phyloP scores from a whole-genome alignment of 2,113 vertebrate species.

The Rhynchomys soricoides region DNA sequence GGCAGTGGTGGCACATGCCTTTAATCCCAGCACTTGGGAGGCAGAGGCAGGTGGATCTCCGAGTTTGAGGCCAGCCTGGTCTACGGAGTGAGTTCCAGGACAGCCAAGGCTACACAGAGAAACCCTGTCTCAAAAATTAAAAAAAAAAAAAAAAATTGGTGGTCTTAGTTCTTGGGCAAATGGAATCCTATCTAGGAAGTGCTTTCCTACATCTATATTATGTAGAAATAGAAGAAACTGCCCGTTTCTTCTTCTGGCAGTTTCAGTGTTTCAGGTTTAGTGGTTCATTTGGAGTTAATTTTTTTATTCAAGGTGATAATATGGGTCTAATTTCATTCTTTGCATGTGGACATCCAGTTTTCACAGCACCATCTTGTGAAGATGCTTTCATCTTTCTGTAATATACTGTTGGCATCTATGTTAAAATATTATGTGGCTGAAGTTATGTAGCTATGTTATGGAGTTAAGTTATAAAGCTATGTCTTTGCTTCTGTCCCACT shows the following conservation, averaged over 20 bases:
- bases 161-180: background rate
- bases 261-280: background rate
- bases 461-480: no score
- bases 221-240: background rate
- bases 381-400: background rate
- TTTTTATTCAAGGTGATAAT: background rate
- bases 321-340: background rate
- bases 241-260: background rate
- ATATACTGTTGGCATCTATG: background rate
- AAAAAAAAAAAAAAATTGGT: no score
- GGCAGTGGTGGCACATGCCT: no score
- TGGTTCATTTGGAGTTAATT: background rate
- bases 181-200: background rate
- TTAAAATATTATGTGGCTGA: background rate
- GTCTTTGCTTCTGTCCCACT: background rate
- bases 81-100: no score
- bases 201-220: background rate
- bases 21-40: no score
- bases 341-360: background rate
- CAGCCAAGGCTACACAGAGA: no score
- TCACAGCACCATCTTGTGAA: background rate
- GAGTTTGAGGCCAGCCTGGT: no score
- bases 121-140: no score
- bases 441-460: background rate
- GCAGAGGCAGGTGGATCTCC: no score